phyloP scores from a whole-genome alignment of 1,140 invertebrate species.

The Drosophila persimilis region DNA sequence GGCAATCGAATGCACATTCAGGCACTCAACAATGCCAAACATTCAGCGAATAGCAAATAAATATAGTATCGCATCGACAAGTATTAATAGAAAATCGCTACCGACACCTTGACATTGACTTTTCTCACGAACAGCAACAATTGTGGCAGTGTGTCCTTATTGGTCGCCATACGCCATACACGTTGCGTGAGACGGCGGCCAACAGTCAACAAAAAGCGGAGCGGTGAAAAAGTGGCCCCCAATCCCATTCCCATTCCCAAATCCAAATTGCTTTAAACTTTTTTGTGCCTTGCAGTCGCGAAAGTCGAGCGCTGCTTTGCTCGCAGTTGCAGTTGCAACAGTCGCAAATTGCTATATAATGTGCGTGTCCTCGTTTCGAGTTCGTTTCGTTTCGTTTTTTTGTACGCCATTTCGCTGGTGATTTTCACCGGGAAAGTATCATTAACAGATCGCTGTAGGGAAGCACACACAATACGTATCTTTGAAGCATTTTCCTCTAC shows the following conservation, averaged over 20 bases:
- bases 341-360: conserved; percentile 74
- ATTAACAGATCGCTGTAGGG: conserved; percentile 51
- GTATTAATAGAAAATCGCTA: conserved; percentile 48
- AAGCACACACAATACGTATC: conserved; percentile 20
- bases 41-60: conserved; percentile 46
- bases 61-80: conserved; percentile 33
- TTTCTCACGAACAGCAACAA: conserved; percentile 56
- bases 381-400: conserved; percentile 41
- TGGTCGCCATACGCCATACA: conserved; percentile 19
- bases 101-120: conserved; percentile 72
- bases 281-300: conserved; percentile 44
- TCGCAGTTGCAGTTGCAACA: conserved; percentile 36
- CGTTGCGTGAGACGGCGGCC: conserved; percentile 33
- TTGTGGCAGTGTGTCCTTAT: conserved; percentile 65
- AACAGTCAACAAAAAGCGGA: conserved; percentile 15
- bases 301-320: conserved; percentile 48
- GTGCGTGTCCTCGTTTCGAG: conserved; percentile 73
- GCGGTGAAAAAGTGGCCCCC: conserved; percentile 42
- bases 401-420: conserved; percentile 42
- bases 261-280: conserved; percentile 66
- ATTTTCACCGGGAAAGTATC: conserved; percentile 74
- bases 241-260: background rate
- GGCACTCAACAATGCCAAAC: conserved; percentile 44
- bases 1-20: conserved; percentile 39
- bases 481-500: conserved; percentile 7